Evolutionary conservation across 1,140 invertebrate genomes (phyloP).

Genomic region (Cotesia glomerata): DNA sequence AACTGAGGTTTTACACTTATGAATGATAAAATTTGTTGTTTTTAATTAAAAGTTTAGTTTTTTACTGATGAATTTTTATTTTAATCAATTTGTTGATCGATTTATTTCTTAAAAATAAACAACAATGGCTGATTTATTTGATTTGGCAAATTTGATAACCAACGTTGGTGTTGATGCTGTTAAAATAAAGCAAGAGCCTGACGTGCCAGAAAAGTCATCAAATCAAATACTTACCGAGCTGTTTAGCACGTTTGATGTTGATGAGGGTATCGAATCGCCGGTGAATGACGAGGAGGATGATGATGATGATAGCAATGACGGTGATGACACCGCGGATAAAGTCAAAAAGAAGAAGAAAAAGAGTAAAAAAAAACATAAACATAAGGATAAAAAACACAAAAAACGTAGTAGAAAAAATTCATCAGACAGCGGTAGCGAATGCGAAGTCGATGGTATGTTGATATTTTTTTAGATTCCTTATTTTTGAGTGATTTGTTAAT

Average conservation of each 20-base stretch:
- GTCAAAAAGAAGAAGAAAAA: slow-evolving; percentile 62
- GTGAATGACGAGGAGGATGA: slow-evolving; percentile 34
- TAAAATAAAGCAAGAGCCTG: slow-evolving; percentile 61
- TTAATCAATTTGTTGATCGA: neutral
- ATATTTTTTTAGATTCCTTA: slow-evolving; percentile 13
- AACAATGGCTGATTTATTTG: slow-evolving; percentile 56
- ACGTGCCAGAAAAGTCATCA: slow-evolving; percentile 69
- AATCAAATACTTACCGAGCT: slow-evolving; percentile 81
- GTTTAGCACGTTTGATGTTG: slow-evolving; percentile 74
- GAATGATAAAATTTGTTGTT: too few species aligned
- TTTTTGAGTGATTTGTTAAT: slow-evolving; percentile 18
- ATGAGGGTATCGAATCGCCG: slow-evolving; percentile 38
- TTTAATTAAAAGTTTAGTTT: neutral
- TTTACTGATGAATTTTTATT: neutral
- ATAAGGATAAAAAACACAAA: slow-evolving; percentile 65
- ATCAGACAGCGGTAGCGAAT: slow-evolving; percentile 61
- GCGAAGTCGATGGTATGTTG: slow-evolving; percentile 48
- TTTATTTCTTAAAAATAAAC: neutral
- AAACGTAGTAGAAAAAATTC: slow-evolving; percentile 63
- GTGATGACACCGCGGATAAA: slow-evolving; percentile 58
- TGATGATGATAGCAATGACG: slow-evolving; percentile 30
- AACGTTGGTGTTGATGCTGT: slow-evolving; percentile 58
- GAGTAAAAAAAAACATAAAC: slow-evolving; percentile 65
- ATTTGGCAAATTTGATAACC: slow-evolving; percentile 59
- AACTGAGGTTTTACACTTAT: neutral